Evolutionary conservation across 2,113 vertebrate genomes (phyloP).

Genomic region (Nanorana parkeri): DNA sequence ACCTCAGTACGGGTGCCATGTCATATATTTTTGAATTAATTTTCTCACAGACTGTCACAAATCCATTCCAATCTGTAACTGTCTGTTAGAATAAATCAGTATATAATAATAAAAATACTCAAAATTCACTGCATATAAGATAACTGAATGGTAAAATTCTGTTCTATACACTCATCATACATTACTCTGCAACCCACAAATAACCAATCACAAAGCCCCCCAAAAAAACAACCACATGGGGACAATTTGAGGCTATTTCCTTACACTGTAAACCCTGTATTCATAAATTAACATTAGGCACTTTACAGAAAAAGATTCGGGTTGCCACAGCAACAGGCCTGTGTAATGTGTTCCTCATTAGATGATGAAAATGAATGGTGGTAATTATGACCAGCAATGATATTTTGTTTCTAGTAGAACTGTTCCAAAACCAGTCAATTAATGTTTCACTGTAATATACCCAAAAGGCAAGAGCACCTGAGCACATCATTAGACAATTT

Average conservation of each 20-base stretch:
- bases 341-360: slow-evolving; percentile 65
- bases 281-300: slow-evolving; percentile 75
- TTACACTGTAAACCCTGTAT: slow-evolving; percentile 64
- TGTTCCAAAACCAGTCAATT: slow-evolving; percentile 53
- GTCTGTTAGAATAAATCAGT: too few relatives aligned
- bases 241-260: slow-evolving; percentile 63
- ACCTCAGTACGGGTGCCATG: too few relatives aligned
- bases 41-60: too few relatives aligned
- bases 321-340: slow-evolving; percentile 78
- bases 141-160: too few relatives aligned
- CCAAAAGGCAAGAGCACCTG: background rate
- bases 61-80: too few relatives aligned
- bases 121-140: too few relatives aligned
- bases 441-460: slow-evolving; percentile 21
- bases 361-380: slow-evolving; percentile 68
- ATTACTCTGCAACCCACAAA: too few relatives aligned
- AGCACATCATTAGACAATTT: background rate
- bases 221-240: too few relatives aligned
- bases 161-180: too few relatives aligned
- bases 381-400: slow-evolving; percentile 73
- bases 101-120: too few relatives aligned
- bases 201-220: too few relatives aligned
- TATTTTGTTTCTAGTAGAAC: slow-evolving; percentile 63
- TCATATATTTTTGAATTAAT: too few relatives aligned
- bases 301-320: slow-evolving; percentile 70